Conservation (phyloP, 2,113 vertebrate species). For the Tragelaphus strepsiceros region DNA sequence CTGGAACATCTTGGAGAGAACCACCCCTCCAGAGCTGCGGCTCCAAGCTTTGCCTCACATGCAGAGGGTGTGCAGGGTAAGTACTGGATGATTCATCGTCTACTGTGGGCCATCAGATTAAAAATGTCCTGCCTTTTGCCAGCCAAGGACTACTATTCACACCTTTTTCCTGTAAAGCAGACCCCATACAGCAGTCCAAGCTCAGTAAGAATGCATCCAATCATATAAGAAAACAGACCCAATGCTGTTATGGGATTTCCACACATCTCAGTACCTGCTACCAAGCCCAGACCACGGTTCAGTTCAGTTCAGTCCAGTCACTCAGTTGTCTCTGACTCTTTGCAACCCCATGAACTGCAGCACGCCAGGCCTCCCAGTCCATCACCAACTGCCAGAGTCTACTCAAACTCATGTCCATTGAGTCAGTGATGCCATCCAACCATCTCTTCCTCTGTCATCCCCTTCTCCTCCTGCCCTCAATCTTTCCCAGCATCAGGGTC, state of each 20-base stretch:
- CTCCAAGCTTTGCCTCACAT: not conserved
- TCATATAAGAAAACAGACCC: not conserved
- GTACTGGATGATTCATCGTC: not conserved
- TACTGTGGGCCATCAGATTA: not conserved
- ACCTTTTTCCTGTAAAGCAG: not conserved
- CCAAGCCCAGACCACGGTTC: not conserved
- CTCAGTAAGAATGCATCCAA: not conserved
- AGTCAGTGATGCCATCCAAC: not conserved
- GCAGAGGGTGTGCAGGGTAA: not conserved
- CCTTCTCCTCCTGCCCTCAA: not conserved
- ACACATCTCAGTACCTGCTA: not conserved
- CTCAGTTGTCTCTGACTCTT: not conserved
- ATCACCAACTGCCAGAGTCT: not conserved
- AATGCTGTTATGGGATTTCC: not conserved
- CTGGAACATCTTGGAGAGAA: not conserved
- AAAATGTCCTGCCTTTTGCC: not conserved
- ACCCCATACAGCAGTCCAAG: not conserved
- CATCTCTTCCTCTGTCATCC: not conserved
- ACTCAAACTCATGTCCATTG: not conserved
- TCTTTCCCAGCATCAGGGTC: not conserved
- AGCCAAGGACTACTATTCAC: not conserved
- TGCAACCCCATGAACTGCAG: not conserved
- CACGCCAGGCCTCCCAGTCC: not conserved
- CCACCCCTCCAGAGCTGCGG: fast-evolving
- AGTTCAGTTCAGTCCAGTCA: not conserved